A percentile compares a stretch with the other conserved stretches of the same genome.
Conservation (phyloP, 2,797 vertebrate genomes). For the Oreochromis mossambicus region DNA sequence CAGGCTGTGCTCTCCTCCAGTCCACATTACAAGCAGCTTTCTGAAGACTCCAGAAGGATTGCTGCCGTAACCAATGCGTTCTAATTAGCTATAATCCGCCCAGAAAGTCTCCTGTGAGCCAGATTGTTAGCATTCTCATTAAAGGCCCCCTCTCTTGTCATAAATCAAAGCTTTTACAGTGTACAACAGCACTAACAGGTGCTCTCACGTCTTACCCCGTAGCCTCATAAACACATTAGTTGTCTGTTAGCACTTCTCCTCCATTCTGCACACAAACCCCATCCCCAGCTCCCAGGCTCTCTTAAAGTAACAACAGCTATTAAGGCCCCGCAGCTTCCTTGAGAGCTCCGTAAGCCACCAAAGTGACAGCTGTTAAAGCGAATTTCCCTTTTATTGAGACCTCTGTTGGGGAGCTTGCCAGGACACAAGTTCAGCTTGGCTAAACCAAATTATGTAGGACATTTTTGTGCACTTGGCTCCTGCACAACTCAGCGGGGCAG, state of each 20-base stretch:
- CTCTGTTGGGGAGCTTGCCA: constrained; percentile 57
- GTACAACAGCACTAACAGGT: constrained; percentile 62
- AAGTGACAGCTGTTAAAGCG: constrained; percentile 72
- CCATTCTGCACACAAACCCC: neutral
- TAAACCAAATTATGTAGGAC: constrained; percentile 66
- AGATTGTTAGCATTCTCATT: constrained; percentile 78
- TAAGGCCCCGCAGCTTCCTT: constrained; percentile 59
- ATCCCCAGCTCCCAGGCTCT: constrained; percentile 42
- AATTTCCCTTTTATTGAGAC: constrained; percentile 71
- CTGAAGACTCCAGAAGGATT: constrained; percentile 69
- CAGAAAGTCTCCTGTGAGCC: constrained; percentile 71
- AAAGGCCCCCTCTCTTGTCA: constrained; percentile 70
- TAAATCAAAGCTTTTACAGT: constrained; percentile 75
- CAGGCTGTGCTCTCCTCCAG: constrained; percentile 52
- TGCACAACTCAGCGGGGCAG: constrained; percentile 44
- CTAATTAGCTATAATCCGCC: constrained; percentile 78
- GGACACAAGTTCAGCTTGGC: constrained; percentile 54
- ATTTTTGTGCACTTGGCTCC: constrained; percentile 59
- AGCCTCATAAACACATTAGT: constrained; percentile 68
- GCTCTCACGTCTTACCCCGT: constrained; percentile 54
- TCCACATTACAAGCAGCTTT: constrained; percentile 63
- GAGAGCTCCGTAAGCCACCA: constrained; percentile 63
- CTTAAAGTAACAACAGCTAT: constrained; percentile 62
- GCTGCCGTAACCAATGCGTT: constrained; percentile 73
- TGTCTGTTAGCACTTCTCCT: constrained; percentile 43